A percentile compares a stretch with the other conserved stretches of the same genome.
Evolutionary conservation across 2,797 vertebrate species (phyloP).

Genomic region (Euthynnus affinis): DNA sequence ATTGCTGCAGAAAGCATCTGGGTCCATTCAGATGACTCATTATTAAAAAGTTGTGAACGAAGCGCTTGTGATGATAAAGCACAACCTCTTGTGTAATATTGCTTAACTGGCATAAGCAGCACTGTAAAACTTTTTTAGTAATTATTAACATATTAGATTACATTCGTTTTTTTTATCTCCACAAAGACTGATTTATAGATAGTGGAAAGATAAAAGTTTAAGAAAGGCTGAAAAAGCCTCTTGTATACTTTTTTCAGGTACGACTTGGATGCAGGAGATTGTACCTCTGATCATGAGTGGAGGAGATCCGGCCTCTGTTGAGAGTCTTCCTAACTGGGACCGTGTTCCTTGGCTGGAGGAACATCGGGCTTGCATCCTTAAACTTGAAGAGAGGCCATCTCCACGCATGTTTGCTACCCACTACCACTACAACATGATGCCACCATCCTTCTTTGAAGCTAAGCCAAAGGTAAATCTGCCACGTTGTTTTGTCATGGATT

Average conservation of each 20-base stretch:
- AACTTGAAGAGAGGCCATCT: conserved; percentile 78
- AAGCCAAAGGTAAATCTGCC: conserved; percentile 77
- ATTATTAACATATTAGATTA: no score
- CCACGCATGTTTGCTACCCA: conserved; percentile 80
- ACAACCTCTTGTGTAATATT: no score
- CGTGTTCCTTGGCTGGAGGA: conserved; percentile 84
- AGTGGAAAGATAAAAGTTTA: no score
- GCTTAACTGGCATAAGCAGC: no score
- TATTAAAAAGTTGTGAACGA: no score
- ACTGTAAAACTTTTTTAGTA: no score
- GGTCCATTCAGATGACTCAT: no score
- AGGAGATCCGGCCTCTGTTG: conserved; percentile 77
- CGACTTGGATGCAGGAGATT: conserved; percentile 86
- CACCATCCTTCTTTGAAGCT: conserved; percentile 73
- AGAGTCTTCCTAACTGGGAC: conserved; percentile 81
- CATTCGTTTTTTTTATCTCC: no score
- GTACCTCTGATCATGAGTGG: conserved; percentile 79
- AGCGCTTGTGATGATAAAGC: no score
- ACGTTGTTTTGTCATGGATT: not conserved
- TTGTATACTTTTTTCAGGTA: conserved; percentile 71
- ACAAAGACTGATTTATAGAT: no score
- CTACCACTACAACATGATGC: conserved; percentile 81
- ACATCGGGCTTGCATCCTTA: conserved; percentile 15
- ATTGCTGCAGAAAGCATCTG: no score
- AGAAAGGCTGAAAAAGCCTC: not conserved